Percentiles rank a stretch among this genome's conserved stretches.
Conservation (phyloP, 2,888 invertebrate genomes). For the Lydus trimaculatus region DNA sequence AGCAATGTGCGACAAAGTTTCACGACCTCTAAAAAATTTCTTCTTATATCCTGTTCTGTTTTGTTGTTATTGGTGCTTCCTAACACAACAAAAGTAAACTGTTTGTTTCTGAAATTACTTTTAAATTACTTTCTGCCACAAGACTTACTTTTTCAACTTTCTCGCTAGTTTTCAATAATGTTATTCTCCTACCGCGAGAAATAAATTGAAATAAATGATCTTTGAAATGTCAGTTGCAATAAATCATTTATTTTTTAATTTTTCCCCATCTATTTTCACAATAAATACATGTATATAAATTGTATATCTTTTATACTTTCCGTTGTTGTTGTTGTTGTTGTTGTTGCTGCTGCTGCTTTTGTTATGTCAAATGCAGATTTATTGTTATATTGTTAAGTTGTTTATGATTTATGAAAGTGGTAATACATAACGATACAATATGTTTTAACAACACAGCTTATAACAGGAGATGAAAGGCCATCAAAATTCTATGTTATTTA, state of each 20-base stretch:
- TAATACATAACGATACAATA: constrained; percentile 23
- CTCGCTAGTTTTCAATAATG: not conserved
- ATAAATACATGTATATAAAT: not conserved
- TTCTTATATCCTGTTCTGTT: constrained; percentile 18
- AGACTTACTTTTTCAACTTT: not conserved
- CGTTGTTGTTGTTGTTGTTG: not conserved
- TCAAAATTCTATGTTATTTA: constrained; percentile 19
- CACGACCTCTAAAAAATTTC: constrained; percentile 4
- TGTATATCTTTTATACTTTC: not conserved
- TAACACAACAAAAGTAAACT: constrained; percentile 30
- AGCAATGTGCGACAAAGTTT: constrained; percentile 18
- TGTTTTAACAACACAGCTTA: constrained; percentile 21
- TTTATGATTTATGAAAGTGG: constrained; percentile 33
- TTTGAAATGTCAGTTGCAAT: constrained; percentile 37
- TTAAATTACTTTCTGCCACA: constrained; percentile 41
- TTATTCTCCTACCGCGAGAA: constrained; percentile 6
- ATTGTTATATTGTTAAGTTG: constrained; percentile 33
- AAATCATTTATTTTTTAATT: constrained; percentile 35
- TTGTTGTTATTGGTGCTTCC: constrained; percentile 30
- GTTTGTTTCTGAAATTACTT: constrained; percentile 39
- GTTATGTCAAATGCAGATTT: constrained; percentile 35
- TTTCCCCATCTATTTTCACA: not conserved
- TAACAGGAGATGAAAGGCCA: constrained; percentile 22
- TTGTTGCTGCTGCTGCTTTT: constrained; percentile 18
- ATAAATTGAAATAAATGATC: constrained; percentile 45